Evolutionary conservation across 2,888 invertebrate species (phyloP).

Genomic region (Eudasyphora cyanicolor): DNA sequence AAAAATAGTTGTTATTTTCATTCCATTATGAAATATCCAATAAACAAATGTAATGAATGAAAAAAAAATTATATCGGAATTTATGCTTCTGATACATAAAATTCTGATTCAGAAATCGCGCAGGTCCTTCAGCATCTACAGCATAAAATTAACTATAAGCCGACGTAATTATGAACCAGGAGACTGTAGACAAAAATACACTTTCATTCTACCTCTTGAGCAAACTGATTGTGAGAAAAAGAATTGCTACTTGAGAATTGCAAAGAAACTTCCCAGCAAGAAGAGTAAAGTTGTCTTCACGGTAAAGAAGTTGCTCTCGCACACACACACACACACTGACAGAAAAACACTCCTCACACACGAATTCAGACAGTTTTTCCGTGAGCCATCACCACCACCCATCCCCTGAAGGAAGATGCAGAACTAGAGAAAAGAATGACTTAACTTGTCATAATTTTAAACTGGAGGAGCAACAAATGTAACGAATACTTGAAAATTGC

Average conservation of each 20-base stretch:
- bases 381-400: background rate
- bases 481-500: constrained; percentile 55
- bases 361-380: background rate
- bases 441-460: constrained; percentile 58
- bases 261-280: constrained; percentile 37
- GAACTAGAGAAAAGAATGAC: constrained; percentile 34
- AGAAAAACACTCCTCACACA: background rate
- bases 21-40: too few species aligned
- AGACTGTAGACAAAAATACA: background rate
- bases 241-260: constrained; percentile 50
- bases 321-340: constrained; percentile 2
- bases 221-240: constrained; percentile 20
- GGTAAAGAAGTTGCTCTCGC: constrained; percentile 36
- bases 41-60: too few species aligned
- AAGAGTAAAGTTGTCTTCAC: constrained; percentile 40
- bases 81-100: too few species aligned
- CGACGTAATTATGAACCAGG: background rate
- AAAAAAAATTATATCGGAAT: too few species aligned
- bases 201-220: background rate
- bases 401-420: background rate
- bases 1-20: too few species aligned
- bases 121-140: too few species aligned
- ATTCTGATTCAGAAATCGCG: too few species aligned
- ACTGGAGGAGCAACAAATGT: constrained; percentile 60
- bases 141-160: too few species aligned